Evolutionary conservation across 2,888 invertebrate genomes (phyloP).

Genomic region (Acronicta alni): DNA sequence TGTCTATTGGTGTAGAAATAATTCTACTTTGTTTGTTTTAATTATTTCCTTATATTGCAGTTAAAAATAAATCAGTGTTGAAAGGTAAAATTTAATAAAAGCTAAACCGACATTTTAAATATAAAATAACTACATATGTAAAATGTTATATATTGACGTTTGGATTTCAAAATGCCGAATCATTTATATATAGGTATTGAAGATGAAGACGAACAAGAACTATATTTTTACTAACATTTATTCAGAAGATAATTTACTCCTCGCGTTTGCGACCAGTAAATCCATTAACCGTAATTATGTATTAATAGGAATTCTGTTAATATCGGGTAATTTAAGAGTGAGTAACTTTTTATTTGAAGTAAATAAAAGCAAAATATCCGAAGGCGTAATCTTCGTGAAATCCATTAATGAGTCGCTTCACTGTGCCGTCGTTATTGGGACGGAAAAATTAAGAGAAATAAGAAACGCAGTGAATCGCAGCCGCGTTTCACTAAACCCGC

Average conservation of each 20-base stretch:
- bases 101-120: too few relatives aligned
- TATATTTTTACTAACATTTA: too few relatives aligned
- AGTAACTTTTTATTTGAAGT: background rate
- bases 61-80: background rate
- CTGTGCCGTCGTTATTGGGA: background rate
- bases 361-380: background rate
- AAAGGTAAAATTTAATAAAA: background rate
- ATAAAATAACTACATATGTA: too few relatives aligned
- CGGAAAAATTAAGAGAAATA: constrained; percentile 3
- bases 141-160: too few relatives aligned
- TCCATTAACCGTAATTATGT: too few relatives aligned
- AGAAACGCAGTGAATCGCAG: background rate
- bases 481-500: constrained; percentile 3
- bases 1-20: constrained; percentile 7
- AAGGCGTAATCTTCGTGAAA: constrained; percentile 1
- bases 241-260: too few relatives aligned
- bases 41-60: constrained; percentile 4
- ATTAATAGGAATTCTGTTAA: too few relatives aligned
- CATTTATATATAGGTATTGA: too few relatives aligned
- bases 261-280: too few relatives aligned
- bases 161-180: too few relatives aligned
- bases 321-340: too few relatives aligned
- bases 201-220: too few relatives aligned
- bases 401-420: constrained; percentile 3
- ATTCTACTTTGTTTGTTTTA: constrained; percentile 8